A percentile compares a stretch with the other conserved stretches of the same genome.
phyloP scores from a whole-genome alignment of 1,140 invertebrate species.

The Rhyzopertha dominica region DNA sequence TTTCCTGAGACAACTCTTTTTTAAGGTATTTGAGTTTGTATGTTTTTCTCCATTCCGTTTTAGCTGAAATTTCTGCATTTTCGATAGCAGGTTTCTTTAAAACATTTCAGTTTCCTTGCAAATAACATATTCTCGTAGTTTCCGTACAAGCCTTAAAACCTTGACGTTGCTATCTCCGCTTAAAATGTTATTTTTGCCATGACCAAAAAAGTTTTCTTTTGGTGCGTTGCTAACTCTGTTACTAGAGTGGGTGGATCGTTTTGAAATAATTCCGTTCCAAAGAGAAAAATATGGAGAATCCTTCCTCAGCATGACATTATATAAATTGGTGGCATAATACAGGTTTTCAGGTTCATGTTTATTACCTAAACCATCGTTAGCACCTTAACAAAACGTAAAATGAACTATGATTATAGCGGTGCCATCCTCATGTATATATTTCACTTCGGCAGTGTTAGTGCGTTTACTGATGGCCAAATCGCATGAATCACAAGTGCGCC shows the following conservation, averaged over 20 bases:
- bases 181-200: slow-evolving; percentile 8
- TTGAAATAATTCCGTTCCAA: slow-evolving; percentile 6
- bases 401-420: no score
- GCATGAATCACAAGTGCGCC: not conserved
- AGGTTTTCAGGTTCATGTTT: no score
- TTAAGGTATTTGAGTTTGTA: no score
- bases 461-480: not conserved
- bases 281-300: slow-evolving; percentile 12
- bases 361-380: no score
- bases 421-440: no score
- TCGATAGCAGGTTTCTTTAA: not conserved
- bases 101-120: not conserved
- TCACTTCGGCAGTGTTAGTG: no score
- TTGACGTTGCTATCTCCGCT: slow-evolving; percentile 9
- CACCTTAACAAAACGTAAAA: no score
- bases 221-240: slow-evolving; percentile 1
- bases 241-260: no score
- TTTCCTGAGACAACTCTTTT: not conserved
- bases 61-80: no score
- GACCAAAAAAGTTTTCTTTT: slow-evolving; percentile 11
- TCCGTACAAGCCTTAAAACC: slow-evolving; percentile 11
- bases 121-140: slow-evolving; percentile 7
- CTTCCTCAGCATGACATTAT: slow-evolving; percentile 6
- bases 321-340: not conserved
- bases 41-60: no score